Evolutionary conservation across 92 coral and sea anemone species (phyloP).

Genomic region (Zoanthus gigantus): DNA sequence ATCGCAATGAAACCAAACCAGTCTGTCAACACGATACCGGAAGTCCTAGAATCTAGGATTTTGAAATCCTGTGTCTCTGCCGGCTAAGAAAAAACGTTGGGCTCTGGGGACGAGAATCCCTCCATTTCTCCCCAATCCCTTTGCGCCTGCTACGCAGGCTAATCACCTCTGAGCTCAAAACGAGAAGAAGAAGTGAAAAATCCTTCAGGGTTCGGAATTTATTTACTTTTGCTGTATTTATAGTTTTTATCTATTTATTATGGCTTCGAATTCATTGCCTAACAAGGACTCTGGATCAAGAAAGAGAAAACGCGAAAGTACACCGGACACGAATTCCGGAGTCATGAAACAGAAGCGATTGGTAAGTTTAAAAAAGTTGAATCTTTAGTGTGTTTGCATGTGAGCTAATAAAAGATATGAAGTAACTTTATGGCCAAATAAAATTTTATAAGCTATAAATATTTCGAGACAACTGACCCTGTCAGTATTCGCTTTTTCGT

Average conservation of each 20-base stretch:
- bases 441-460: no score
- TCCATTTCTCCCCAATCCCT: no score
- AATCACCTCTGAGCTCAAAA: background rate
- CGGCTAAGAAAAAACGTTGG: no score
- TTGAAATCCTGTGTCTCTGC: no score
- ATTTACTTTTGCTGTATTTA: slow-evolving; percentile 3
- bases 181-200: background rate
- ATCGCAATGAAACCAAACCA: no score
- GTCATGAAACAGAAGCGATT: slow-evolving; percentile 11
- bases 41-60: no score
- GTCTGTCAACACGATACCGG: no score
- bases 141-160: no score
- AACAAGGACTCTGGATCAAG: slow-evolving; percentile 36
- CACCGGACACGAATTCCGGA: slow-evolving; percentile 9
- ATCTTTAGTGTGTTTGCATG: background rate
- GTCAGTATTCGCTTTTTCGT: no score
- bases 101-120: no score
- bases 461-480: no score
- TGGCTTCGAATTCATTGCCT: slow-evolving; percentile 30
- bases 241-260: background rate
- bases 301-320: slow-evolving; percentile 31
- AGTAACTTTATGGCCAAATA: no score
- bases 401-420: background rate
- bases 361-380: background rate
- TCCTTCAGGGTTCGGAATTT: slow-evolving; percentile 1